Evolutionary conservation across 2,888 invertebrate species (phyloP).

Genomic region (Aleiodes leptofemur): DNA sequence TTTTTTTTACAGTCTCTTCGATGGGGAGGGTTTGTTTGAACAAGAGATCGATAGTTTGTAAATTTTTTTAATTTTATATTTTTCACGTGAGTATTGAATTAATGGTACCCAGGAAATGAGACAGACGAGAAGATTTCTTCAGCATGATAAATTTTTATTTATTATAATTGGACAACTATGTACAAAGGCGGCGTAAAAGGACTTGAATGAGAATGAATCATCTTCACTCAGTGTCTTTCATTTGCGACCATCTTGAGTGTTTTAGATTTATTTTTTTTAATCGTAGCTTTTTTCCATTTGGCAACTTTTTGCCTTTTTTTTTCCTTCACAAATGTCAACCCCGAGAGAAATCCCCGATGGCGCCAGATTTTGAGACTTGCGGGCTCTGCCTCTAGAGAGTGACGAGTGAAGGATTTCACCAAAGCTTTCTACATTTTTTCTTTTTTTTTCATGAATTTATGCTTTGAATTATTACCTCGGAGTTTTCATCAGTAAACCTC

Average conservation of each 20-base stretch:
- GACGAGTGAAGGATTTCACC: slow-evolving; percentile 13
- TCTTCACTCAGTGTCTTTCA: slow-evolving; percentile 43
- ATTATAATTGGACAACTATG: slow-evolving; percentile 64
- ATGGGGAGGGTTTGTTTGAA: background rate
- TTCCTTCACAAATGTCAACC: slow-evolving; percentile 26
- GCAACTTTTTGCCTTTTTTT: slow-evolving; percentile 25
- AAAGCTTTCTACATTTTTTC: slow-evolving; percentile 1
- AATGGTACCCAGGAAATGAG: slow-evolving; percentile 32
- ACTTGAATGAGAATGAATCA: slow-evolving; percentile 51
- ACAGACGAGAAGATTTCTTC: slow-evolving; percentile 38
- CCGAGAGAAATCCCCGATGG: slow-evolving; percentile 22
- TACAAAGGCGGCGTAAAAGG: slow-evolving; percentile 62
- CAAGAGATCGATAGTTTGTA: background rate
- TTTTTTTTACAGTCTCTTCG: background rate
- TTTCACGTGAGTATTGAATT: slow-evolving; percentile 9
- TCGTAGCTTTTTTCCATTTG: slow-evolving; percentile 29
- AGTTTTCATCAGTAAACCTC: slow-evolving; percentile 3
- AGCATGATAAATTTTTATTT: slow-evolving; percentile 56
- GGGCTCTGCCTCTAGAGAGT: background rate
- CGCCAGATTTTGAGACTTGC: slow-evolving; percentile 25
- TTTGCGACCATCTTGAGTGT: slow-evolving; percentile 39
- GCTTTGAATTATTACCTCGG: slow-evolving; percentile 10
- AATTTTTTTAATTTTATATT: slow-evolving; percentile 8
- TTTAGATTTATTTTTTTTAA: slow-evolving; percentile 22
- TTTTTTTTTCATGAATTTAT: slow-evolving; percentile 2